A percentile compares a stretch with the other conserved stretches of the same genome.
These are phyloP conservation scores for Synchiropus splendidus DNA, from an alignment of 2,113 vertebrate genomes.

Conservation along the genomic window DNA sequence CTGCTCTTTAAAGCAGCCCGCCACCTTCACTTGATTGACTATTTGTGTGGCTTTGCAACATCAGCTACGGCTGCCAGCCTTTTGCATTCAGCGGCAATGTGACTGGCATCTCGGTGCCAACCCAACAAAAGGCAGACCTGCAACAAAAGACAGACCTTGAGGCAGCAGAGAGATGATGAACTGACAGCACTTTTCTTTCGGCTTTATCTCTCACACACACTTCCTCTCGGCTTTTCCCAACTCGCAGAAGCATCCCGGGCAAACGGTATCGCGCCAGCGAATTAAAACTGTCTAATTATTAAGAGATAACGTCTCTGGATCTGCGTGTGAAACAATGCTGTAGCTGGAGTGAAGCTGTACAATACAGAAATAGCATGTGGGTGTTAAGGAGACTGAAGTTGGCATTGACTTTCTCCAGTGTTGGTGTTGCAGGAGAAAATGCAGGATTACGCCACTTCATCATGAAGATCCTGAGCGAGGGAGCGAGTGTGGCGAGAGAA, in stretches of 20 bases:
- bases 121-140: slow-evolving; percentile 33
- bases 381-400: slow-evolving; percentile 18
- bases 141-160: slow-evolving; percentile 37
- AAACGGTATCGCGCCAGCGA: no score
- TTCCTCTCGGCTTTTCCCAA: neutral
- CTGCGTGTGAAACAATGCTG: slow-evolving; percentile 12
- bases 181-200: slow-evolving; percentile 19
- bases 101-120: slow-evolving; percentile 34
- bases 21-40: slow-evolving; percentile 16
- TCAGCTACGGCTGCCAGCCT: slow-evolving; percentile 15
- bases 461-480: slow-evolving; percentile 2
- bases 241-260: neutral
- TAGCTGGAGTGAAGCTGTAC: slow-evolving; percentile 2
- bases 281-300: neutral
- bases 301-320: slow-evolving; percentile 1
- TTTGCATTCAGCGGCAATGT: slow-evolving; percentile 16
- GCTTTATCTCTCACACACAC: slow-evolving; percentile 22
- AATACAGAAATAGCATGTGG: slow-evolving; percentile 8
- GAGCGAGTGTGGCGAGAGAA: neutral
- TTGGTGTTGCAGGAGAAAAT: slow-evolving; percentile 19
- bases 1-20: neutral
- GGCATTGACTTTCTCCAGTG: slow-evolving; percentile 21
- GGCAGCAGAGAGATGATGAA: slow-evolving; percentile 22
- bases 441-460: slow-evolving; percentile 22
- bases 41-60: slow-evolving; percentile 12